A percentile compares a stretch with the other conserved stretches of the same genome.
Conservation (phyloP, 1,140 invertebrate genomes). For the Drosophila nasuta region DNA sequence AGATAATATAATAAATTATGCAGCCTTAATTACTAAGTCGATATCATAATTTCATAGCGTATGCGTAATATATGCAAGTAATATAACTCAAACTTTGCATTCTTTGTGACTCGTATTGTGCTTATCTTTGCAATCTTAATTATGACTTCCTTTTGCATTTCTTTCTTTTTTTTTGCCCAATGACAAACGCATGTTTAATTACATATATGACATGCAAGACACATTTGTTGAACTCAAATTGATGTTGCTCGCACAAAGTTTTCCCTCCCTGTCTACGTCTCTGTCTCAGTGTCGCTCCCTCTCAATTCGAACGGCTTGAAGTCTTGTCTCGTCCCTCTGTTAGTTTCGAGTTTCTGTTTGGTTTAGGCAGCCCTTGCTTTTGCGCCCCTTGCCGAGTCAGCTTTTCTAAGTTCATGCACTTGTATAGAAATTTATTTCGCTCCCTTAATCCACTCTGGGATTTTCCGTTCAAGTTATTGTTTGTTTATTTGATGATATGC, state of each 20-base stretch:
- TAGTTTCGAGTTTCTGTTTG: constrained; percentile 20
- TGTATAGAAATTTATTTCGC: constrained; percentile 37
- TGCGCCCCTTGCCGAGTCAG: not conserved
- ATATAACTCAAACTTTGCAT: not conserved
- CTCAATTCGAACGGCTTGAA: not conserved
- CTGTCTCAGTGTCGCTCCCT: not conserved
- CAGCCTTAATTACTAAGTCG: no score
- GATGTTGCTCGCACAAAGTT: not conserved
- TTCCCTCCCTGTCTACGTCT: not conserved
- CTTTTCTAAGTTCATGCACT: constrained; percentile 14
- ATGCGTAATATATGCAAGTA: no score
- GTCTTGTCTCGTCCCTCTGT: not conserved
- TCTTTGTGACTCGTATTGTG: not conserved
- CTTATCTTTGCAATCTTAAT: not conserved
- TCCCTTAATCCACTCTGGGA: constrained; percentile 36
- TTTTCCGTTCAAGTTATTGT: constrained; percentile 45
- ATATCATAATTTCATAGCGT: no score
- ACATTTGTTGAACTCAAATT: constrained; percentile 22
- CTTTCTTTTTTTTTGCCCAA: not conserved
- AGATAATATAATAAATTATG: no score
- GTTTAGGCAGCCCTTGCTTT: not conserved
- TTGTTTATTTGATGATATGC: constrained; percentile 49
- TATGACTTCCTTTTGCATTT: not conserved
- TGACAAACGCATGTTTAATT: constrained; percentile 26
- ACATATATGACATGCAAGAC: constrained; percentile 13